A percentile compares a stretch with the other conserved stretches of the same genome.
Conservation (phyloP, 2,888 invertebrate genomes). For the Leistus spinibarbis region DNA sequence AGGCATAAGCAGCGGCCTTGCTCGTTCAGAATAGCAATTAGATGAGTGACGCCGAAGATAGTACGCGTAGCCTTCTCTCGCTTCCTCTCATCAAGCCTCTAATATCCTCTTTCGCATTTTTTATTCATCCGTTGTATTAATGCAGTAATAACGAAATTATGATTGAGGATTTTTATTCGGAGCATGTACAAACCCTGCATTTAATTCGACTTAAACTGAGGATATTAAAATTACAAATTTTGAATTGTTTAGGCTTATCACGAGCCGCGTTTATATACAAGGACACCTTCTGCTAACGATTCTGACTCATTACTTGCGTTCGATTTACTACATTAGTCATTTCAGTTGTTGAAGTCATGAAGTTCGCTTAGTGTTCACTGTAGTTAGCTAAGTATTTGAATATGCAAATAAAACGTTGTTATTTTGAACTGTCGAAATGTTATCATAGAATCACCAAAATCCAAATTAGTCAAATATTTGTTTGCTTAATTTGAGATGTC, state of each 20-base stretch:
- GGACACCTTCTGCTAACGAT: no score
- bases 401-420: no score
- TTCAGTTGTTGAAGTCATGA: no score
- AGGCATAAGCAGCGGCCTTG: conserved; percentile 6
- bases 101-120: neutral
- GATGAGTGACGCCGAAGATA: neutral
- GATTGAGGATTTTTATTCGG: neutral
- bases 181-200: neutral
- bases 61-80: neutral
- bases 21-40: conserved; percentile 11
- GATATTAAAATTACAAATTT: neutral
- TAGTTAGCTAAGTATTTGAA: no score
- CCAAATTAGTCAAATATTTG: no score
- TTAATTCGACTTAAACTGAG: neutral
- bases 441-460: no score
- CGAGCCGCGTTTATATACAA: no score
- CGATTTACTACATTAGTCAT: no score
- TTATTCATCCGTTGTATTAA: neutral
- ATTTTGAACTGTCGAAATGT: no score
- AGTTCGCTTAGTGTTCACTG: no score
- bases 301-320: no score
- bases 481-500: no score
- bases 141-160: neutral
- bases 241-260: neutral
- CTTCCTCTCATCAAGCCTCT: neutral